Conservation (phyloP, 2,888 invertebrate genomes). For the Pterostichus niger region DNA sequence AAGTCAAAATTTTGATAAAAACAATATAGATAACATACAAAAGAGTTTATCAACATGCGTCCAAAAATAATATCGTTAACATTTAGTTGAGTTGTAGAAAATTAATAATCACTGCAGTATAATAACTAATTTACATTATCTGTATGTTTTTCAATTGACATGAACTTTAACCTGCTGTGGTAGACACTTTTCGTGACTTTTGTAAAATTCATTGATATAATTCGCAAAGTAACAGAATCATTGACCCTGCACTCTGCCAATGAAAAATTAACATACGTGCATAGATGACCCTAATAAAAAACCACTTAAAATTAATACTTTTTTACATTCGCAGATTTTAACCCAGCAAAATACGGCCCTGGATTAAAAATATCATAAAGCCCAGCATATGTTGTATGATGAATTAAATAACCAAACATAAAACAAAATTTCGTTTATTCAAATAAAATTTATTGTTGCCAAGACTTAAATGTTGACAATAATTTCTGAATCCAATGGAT, state of each 20-base stretch:
- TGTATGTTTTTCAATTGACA: constrained; percentile 15
- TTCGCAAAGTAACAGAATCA: constrained; percentile 38
- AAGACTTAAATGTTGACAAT: constrained; percentile 15
- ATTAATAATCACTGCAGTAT: neutral
- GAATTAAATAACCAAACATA: constrained; percentile 50
- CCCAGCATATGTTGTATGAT: constrained; percentile 52
- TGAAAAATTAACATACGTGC: constrained; percentile 37
- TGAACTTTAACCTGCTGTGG: constrained; percentile 40
- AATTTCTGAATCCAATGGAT: constrained; percentile 1
- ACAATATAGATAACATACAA: constrained; percentile 23
- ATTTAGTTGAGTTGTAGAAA: neutral
- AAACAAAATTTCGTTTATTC: constrained; percentile 7
- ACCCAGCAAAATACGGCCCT: constrained; percentile 54
- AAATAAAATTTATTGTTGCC: constrained; percentile 39
- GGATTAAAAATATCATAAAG: constrained; percentile 56
- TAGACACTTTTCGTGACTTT: constrained; percentile 35
- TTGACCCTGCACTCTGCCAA: constrained; percentile 20
- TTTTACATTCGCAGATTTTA: constrained; percentile 42
- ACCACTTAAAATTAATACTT: constrained; percentile 40
- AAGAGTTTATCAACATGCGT: constrained; percentile 30
- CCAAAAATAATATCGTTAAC: constrained; percentile 29
- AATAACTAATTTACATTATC: constrained; percentile 41
- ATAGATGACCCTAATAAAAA: constrained; percentile 39
- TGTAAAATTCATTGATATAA: constrained; percentile 44
- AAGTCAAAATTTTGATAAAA: constrained; percentile 27